These are phyloP conservation scores for Conus betulinus DNA, from an alignment of 1,140 invertebrate species.

Conservation along the genomic window DNA sequence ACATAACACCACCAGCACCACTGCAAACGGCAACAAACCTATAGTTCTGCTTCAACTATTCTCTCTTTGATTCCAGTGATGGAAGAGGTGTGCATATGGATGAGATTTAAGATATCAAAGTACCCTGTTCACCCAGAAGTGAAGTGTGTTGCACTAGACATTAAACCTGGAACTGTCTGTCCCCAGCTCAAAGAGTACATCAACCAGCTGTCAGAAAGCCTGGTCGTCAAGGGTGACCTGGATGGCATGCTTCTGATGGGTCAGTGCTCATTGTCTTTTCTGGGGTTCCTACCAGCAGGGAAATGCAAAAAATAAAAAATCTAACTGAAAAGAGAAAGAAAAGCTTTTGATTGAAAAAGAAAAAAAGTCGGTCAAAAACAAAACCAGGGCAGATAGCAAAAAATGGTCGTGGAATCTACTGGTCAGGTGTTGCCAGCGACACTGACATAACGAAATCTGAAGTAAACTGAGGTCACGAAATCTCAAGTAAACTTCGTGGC, in stretches of 20 bases:
- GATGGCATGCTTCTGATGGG: slow-evolving; percentile 91
- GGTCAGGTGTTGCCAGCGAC: background rate
- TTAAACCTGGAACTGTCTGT: background rate
- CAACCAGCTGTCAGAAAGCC: slow-evolving; percentile 81
- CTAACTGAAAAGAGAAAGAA: background rate
- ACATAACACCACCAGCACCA: too few relatives aligned
- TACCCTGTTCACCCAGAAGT: too few relatives aligned
- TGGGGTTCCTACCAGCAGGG: background rate
- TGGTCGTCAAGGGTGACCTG: slow-evolving; percentile 87
- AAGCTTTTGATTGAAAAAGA: background rate
- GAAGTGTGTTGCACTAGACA: too few relatives aligned
- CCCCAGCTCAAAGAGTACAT: slow-evolving; percentile 85
- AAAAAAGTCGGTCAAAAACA: too few relatives aligned
- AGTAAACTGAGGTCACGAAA: background rate
- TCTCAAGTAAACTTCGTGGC: too few relatives aligned
- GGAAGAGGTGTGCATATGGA: background rate
- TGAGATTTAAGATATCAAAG: background rate
- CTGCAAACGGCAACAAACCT: background rate
- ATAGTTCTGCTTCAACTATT: background rate
- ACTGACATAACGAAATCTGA: background rate
- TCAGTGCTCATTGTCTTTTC: slow-evolving; percentile 62
- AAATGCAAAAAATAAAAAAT: background rate
- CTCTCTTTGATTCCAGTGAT: background rate
- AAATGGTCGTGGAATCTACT: too few relatives aligned
- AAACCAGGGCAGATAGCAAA: too few relatives aligned